Percentiles rank a stretch among this genome's conserved stretches.
These are phyloP conservation scores for human (Homo sapiens) DNA, from an alignment of 2,113 vertebrate genomes.

Conservation along the genomic window GRCh38 chr7:141380001-141380500, in stretches of 20 bases:
- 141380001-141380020: background rate
- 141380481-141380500: background rate
- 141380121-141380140: background rate
- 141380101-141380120: background rate
- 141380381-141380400: background rate
- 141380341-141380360: background rate
- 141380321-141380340: background rate
- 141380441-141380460: background rate
- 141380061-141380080: constrained; percentile 5
- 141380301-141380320: background rate
- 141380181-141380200: background rate
- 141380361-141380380: background rate
- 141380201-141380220: background rate
- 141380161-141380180: background rate
- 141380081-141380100: constrained; percentile 15
- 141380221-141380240: background rate
- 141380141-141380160: background rate
- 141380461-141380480: constrained; percentile 9
- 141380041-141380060: background rate
- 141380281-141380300: background rate
- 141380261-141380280: background rate
- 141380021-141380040: background rate
- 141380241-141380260: background rate
- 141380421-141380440: background rate
- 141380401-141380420: background rate